phyloP scores from a whole-genome alignment of 2,888 invertebrate genomes.

The Poecilus cupreus region DNA sequence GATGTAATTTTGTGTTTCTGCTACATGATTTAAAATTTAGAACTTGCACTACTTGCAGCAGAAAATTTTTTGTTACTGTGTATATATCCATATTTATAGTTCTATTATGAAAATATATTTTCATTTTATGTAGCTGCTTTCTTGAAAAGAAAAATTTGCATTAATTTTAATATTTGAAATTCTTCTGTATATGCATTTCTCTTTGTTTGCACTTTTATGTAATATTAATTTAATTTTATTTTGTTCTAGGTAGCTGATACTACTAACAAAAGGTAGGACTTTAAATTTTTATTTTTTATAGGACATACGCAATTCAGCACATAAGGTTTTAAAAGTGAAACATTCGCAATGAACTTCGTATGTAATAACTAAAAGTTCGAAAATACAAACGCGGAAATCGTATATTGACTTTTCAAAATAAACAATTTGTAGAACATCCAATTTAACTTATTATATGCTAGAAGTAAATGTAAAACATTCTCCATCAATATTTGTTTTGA shows the following conservation, averaged over 20 bases:
- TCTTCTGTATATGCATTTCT: not conserved
- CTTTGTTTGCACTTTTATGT: not conserved
- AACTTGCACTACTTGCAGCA: not conserved
- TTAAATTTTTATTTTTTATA: too few species aligned
- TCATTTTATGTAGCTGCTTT: not conserved
- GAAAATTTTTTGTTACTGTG: not conserved
- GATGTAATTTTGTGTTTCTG: not conserved
- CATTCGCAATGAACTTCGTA: too few species aligned
- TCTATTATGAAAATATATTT: constrained; percentile 19
- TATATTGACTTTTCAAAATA: too few species aligned
- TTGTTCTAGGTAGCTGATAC: not conserved
- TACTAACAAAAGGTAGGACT: not conserved
- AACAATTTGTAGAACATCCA: too few species aligned
- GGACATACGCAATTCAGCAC: too few species aligned
- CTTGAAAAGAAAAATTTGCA: not conserved
- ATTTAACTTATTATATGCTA: too few species aligned
- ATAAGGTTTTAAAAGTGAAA: too few species aligned
- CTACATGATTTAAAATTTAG: not conserved
- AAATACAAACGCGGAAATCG: too few species aligned
- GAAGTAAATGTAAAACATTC: too few species aligned
- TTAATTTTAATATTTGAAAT: not conserved
- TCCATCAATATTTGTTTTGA: too few species aligned
- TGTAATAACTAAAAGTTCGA: too few species aligned
- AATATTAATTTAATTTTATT: not conserved
- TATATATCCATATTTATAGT: not conserved